These are phyloP conservation scores for Limnothrissa miodon DNA, from an alignment of 2,113 vertebrate species.

Conservation along the genomic window DNA sequence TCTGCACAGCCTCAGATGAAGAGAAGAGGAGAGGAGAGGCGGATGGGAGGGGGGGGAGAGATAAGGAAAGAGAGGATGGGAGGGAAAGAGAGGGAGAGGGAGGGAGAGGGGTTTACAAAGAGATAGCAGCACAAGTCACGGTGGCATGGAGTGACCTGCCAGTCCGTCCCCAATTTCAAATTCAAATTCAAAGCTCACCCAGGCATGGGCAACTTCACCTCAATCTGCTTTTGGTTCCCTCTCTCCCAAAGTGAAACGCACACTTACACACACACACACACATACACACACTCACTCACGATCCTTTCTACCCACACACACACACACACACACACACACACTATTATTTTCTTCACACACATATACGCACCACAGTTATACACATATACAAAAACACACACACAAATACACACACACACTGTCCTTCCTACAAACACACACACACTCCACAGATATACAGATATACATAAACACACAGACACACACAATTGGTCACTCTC, in stretches of 20 bases:
- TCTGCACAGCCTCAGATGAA: conserved; percentile 58
- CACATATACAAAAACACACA: conserved; percentile 33
- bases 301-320: conserved; percentile 49
- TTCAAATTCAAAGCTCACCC: conserved; percentile 61
- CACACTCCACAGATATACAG: neutral
- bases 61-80: too few species aligned
- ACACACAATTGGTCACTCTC: neutral
- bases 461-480: neutral
- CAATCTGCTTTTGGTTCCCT: conserved; percentile 28
- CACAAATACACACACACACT: conserved; percentile 47
- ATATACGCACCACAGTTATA: conserved; percentile 17
- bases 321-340: neutral
- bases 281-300: conserved; percentile 53
- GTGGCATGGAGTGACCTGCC: conserved; percentile 57
- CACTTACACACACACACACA: conserved; percentile 37
- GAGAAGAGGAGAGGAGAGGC: neutral
- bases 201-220: conserved; percentile 51
- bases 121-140: conserved; percentile 55
- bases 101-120: conserved; percentile 19
- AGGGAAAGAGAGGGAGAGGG: conserved; percentile 28
- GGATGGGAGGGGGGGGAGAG: neutral
- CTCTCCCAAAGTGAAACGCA: conserved; percentile 30
- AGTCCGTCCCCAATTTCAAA: conserved; percentile 60
- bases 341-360: conserved; percentile 11
- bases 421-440: conserved; percentile 41